These are phyloP conservation scores for Enteromius fasciolatus DNA, from an alignment of 2,797 vertebrate species.

Conservation along the genomic window DNA sequence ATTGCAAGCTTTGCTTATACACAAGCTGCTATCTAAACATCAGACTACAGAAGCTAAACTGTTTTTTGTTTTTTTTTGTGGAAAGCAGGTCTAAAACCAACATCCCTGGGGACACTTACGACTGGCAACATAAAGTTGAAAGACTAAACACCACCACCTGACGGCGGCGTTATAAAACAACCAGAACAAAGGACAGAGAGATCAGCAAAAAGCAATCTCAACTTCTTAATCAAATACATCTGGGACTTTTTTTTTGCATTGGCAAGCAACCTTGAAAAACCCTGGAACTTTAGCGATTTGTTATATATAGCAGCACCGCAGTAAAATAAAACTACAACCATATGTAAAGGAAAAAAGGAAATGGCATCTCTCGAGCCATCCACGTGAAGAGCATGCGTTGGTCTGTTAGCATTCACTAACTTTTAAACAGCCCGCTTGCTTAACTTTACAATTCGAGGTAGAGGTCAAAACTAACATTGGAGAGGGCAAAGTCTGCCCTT, in stretches of 20 bases:
- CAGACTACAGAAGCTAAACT: background rate
- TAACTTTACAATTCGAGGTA: slow-evolving; percentile 26
- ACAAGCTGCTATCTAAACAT: slow-evolving; percentile 5
- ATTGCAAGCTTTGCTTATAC: background rate
- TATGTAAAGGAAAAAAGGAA: slow-evolving; percentile 46
- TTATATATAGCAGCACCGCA: slow-evolving; percentile 61
- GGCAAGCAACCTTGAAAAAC: slow-evolving; percentile 53
- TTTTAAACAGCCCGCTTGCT: slow-evolving; percentile 26
- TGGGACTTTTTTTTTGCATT: slow-evolving; percentile 50
- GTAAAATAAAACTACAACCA: slow-evolving; percentile 54
- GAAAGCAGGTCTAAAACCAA: slow-evolving; percentile 20
- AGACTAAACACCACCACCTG: slow-evolving; percentile 10
- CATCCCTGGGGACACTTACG: background rate
- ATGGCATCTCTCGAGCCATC: slow-evolving; percentile 35
- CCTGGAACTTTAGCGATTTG: slow-evolving; percentile 48
- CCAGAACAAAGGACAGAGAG: slow-evolving; percentile 5
- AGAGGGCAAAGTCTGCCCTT: slow-evolving; percentile 63
- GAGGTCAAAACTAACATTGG: slow-evolving; percentile 30
- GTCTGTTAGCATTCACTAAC: slow-evolving; percentile 39
- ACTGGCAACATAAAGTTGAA: background rate
- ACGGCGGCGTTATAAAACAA: slow-evolving; percentile 5
- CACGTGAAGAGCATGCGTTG: background rate
- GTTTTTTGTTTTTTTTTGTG: background rate
- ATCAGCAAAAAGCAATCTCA: slow-evolving; percentile 23
- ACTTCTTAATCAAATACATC: slow-evolving; percentile 58